These are phyloP conservation scores for Drosophila birchii DNA, from an alignment of 2,888 invertebrate species.

Conservation along the genomic window DNA sequence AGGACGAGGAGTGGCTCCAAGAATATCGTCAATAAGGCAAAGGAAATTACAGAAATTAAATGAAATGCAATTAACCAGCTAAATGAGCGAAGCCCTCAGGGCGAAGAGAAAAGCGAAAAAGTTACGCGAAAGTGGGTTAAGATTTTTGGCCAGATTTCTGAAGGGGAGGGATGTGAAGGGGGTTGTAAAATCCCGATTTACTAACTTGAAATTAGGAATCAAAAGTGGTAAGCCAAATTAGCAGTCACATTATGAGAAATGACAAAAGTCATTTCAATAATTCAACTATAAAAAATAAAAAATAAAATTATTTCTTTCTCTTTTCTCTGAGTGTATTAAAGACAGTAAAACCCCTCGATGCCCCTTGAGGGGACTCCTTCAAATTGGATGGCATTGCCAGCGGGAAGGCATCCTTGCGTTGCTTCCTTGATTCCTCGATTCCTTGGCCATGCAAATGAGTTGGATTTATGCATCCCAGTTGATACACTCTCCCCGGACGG, in stretches of 20 bases:
- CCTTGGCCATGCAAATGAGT: slow-evolving; percentile 70
- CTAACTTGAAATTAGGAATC: slow-evolving; percentile 20
- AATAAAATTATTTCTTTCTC: not conserved
- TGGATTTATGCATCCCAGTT: slow-evolving; percentile 49
- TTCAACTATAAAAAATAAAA: not conserved
- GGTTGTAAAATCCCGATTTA: slow-evolving; percentile 5
- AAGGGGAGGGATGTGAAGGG: no score
- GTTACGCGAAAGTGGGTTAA: slow-evolving; percentile 2
- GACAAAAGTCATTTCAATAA: not conserved
- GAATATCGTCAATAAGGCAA: slow-evolving; percentile 56
- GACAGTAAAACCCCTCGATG: not conserved
- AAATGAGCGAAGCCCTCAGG: slow-evolving; percentile 51
- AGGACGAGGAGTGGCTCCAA: slow-evolving; percentile 27
- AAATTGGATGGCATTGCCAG: slow-evolving; percentile 44
- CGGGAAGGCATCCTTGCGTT: slow-evolving; percentile 23
- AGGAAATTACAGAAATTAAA: slow-evolving; percentile 59
- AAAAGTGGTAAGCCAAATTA: slow-evolving; percentile 40
- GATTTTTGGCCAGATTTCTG: not conserved
- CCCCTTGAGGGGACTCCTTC: slow-evolving; percentile 6
- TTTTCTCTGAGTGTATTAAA: not conserved
- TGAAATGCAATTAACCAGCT: slow-evolving; percentile 76
- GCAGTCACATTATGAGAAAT: slow-evolving; percentile 13
- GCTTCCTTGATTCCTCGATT: slow-evolving; percentile 43
- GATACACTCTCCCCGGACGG: not conserved
- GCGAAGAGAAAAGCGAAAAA: slow-evolving; percentile 11